Conservation (phyloP, 1,140 invertebrate genomes). For the Drosophila arawakana region DNA sequence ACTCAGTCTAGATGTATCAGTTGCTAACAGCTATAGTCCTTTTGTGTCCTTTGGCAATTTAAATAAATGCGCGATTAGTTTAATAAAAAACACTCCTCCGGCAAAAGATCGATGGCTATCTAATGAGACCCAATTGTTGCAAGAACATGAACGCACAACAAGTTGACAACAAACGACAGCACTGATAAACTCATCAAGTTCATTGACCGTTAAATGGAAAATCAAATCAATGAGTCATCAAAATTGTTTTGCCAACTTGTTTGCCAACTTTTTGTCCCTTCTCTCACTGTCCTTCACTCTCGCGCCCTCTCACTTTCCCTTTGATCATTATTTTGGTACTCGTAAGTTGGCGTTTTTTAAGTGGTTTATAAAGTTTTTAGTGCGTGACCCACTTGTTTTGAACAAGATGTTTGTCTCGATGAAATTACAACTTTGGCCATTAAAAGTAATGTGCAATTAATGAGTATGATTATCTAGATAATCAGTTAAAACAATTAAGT, state of each 20-base stretch:
- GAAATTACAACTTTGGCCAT: background rate
- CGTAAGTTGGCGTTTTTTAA: constrained; percentile 33
- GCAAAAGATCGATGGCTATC: constrained; percentile 36
- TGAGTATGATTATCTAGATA: constrained; percentile 4
- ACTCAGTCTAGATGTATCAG: background rate
- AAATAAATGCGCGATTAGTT: constrained; percentile 59
- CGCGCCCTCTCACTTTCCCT: background rate
- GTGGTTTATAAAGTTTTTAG: constrained; percentile 36
- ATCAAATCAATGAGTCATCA: constrained; percentile 73
- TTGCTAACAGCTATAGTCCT: constrained; percentile 3
- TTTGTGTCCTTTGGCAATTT: constrained; percentile 23
- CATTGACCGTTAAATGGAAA: constrained; percentile 72
- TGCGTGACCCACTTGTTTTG: constrained; percentile 28
- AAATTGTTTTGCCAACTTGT: constrained; percentile 40
- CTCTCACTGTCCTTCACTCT: background rate
- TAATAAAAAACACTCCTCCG: constrained; percentile 1
- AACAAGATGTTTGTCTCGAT: constrained; percentile 10
- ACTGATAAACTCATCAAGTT: constrained; percentile 46
- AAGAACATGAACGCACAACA: constrained; percentile 30
- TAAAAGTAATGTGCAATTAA: constrained; percentile 38
- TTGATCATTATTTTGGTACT: constrained; percentile 15
- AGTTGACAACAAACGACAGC: constrained; percentile 19
- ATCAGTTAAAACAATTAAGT: constrained; percentile 17
- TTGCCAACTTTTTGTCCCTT: constrained; percentile 18
- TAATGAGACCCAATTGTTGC: constrained; percentile 31